phyloP scores from a whole-genome alignment of 1,140 invertebrate species.

The Drosophila triauraria region DNA sequence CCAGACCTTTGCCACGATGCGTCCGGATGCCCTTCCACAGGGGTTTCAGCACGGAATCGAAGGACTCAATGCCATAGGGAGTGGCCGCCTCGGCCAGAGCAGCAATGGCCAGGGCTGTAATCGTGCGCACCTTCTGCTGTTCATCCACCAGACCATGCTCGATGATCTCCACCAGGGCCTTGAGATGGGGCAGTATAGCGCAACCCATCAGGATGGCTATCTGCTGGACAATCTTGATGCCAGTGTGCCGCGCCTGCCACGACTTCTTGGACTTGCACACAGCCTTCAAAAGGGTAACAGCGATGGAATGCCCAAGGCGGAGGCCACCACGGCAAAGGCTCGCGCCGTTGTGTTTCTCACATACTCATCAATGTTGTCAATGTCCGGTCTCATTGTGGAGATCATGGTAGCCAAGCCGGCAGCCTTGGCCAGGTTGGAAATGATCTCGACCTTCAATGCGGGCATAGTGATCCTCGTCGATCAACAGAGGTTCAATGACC shows the following conservation, averaged over 20 bases:
- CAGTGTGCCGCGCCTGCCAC: conserved; percentile 99
- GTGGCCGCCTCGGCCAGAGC: conserved; percentile 99
- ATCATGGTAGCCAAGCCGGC: conserved; percentile 99
- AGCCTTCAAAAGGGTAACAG: conserved; percentile 99
- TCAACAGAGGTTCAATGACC: conserved; percentile 99
- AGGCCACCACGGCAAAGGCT: conserved; percentile 99
- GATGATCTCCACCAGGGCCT: conserved; percentile 99
- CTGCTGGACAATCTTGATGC: conserved; percentile 99
- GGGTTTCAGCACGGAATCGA: conserved; percentile 99
- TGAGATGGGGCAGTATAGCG: conserved; percentile 99
- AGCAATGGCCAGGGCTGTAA: conserved; percentile 99
- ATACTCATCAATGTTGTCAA: conserved; percentile 99
- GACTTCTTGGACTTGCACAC: conserved; percentile 99
- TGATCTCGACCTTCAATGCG: conserved; percentile 99
- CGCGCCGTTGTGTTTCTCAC: conserved; percentile 99
- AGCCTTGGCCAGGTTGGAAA: conserved; percentile 99
- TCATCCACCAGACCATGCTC: conserved; percentile 97
- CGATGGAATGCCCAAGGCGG: conserved; percentile 98
- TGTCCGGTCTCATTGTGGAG: conserved; percentile 99
- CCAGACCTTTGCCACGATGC: conserved; percentile 98
- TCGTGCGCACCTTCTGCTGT: conserved; percentile 97
- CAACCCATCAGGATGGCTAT: conserved; percentile 99
- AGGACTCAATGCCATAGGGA: conserved; percentile 99
- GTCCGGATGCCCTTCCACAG: conserved; percentile 99
- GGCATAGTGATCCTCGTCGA: conserved; percentile 99